Conservation (phyloP, 2,113 vertebrate genomes). For the Heliornis fulica region DNA sequence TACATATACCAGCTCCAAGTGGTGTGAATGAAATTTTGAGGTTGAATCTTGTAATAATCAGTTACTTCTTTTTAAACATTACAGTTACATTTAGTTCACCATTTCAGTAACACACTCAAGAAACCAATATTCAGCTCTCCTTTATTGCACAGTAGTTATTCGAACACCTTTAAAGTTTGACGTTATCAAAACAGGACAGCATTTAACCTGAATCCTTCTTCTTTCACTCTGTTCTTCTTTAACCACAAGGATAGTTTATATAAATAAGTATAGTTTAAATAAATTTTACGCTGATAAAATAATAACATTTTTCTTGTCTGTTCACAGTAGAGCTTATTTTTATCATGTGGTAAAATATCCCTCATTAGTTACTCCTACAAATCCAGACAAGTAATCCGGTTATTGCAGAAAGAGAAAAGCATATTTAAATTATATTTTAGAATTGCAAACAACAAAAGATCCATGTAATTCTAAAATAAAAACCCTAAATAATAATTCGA, state of each 20-base stretch:
- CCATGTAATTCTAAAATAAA: neutral
- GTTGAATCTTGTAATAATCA: neutral
- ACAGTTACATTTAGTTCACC: neutral
- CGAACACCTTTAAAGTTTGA: neutral
- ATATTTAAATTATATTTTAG: neutral
- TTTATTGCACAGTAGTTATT: neutral
- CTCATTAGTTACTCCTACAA: neutral
- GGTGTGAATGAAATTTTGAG: neutral
- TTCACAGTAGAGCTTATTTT: neutral
- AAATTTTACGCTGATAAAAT: neutral
- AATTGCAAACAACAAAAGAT: neutral
- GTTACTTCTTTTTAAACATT: neutral
- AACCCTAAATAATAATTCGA: neutral
- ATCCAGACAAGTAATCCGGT: neutral
- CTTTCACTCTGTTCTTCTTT: neutral
- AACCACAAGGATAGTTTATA: neutral
- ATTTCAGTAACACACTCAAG: neutral
- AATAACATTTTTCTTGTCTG: neutral
- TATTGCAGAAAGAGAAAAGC: neutral
- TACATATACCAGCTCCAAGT: accelerated
- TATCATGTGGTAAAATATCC: neutral
- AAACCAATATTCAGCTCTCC: neutral
- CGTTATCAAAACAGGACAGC: neutral
- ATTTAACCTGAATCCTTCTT: neutral
- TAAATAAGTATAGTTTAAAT: neutral